phyloP scores from a whole-genome alignment of 2,797 vertebrate species.

The Lacerta bilineata region DNA sequence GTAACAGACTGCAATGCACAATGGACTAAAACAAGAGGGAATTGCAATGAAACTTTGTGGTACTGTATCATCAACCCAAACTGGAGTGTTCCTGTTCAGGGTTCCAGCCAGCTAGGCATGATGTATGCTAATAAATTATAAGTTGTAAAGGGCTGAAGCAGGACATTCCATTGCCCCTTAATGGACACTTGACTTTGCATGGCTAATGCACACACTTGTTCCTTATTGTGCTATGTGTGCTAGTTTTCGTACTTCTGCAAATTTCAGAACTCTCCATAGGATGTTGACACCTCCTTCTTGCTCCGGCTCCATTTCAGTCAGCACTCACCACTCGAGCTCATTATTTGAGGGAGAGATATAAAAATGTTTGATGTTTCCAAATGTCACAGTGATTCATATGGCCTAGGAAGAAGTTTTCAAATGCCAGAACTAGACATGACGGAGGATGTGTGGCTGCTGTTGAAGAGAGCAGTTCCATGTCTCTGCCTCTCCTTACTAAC shows the following conservation, averaged over 20 bases:
- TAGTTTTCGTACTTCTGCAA: background rate
- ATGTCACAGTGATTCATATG: background rate
- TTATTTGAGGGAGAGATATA: background rate
- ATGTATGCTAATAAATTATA: background rate
- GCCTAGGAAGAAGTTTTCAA: background rate
- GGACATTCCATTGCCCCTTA: background rate
- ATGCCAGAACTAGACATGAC: background rate
- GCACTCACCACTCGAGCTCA: background rate
- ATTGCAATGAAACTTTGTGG: background rate
- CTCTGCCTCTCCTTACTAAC: background rate
- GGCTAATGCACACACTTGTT: background rate
- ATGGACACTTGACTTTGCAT: background rate
- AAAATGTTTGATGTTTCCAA: background rate
- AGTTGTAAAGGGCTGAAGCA: background rate
- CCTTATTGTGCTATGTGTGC: background rate
- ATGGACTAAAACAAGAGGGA: background rate
- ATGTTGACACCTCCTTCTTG: background rate
- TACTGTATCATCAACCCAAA: background rate
- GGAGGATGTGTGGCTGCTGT: no score
- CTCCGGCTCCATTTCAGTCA: background rate
- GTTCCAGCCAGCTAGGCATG: background rate
- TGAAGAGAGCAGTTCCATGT: no score
- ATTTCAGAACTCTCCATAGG: background rate
- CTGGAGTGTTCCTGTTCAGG: background rate
- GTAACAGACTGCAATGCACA: background rate